Base-by-base conservation (phyloP, 1,140 invertebrate genomes). In the Bilobella aurantiaca region DNA sequence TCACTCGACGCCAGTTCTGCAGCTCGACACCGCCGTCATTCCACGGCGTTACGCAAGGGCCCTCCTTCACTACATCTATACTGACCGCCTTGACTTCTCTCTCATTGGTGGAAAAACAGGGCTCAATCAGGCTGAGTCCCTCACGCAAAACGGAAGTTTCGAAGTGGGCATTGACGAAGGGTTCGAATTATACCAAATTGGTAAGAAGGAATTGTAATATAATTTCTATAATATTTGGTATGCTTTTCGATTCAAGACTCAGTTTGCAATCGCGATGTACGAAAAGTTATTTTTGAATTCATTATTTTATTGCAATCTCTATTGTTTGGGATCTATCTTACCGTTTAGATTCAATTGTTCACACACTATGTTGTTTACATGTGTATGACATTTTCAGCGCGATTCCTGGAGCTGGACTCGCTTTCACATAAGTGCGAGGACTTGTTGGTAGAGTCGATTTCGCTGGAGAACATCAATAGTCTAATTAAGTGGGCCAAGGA, bases 41-140 rank as follows among this genome's bases (percentile, higher is more conserved):
- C 58, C 58, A 27, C 16, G 23, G 3, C 31, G 30, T 8, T 42
- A 62, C 28, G 25, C 37, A 16, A 3, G 42, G 18, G 25, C 25
- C 5, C 30, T 62, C 5, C 25, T 47, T 25, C 25, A 42, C n/a
- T 42, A 62, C 37, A 62, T 62, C 21, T 62, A 62, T 34, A 62
- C 21, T 62, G 32, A 28, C 25, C 60, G 32, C 14, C 25, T 62
- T 27, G 37, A 62, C 42, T 37, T 63, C n/a, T 37, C 53, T 12
- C 28, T 58, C 8, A 57, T 63, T 53, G 49, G 49, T 53, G 49
- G 49, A 53, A 53, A 53, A 23, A 53, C 49, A 23, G 49, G 49
- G 12, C 25, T 53, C 14, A 53, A 53, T 23, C 49, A 53, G 49
- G 49, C 49, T 5, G 49, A 53, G 49, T 53, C 49, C 14, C 49